phyloP scores from a whole-genome alignment of 2,113 vertebrate species.

The Tyrannus savana region DNA sequence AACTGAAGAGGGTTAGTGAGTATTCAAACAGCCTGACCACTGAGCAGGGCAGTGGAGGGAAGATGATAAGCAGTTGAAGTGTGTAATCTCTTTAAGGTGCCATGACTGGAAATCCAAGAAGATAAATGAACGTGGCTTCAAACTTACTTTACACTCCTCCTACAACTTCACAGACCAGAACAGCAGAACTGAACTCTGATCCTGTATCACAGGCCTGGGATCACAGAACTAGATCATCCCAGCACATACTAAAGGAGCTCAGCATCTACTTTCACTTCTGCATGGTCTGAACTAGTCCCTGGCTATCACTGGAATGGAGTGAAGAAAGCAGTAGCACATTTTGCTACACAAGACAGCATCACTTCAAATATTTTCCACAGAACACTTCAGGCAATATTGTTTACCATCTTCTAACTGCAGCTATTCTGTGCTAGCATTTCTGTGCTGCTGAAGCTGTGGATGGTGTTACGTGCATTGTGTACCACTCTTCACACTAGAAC shows the following conservation, averaged over 20 bases:
- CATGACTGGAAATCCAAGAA: not conserved
- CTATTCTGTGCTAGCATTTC: not conserved
- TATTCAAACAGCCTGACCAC: not conserved
- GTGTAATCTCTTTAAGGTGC: not conserved
- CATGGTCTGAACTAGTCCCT: not conserved
- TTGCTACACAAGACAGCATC: not conserved
- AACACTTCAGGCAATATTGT: not conserved
- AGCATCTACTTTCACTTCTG: not conserved
- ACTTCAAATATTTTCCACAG: not conserved
- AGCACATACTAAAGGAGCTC: not conserved
- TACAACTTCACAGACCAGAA: not conserved
- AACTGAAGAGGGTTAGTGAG: not conserved
- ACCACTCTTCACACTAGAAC: not conserved
- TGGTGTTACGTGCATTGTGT: not conserved
- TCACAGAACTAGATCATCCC: not conserved
- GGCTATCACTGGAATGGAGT: not conserved
- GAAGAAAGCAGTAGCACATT: not conserved
- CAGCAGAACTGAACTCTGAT: not conserved
- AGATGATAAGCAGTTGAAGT: not conserved
- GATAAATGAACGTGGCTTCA: not conserved
- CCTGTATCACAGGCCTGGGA: not conserved
- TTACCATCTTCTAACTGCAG: not conserved
- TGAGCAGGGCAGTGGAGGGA: rapidly evolving
- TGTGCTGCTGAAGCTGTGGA: not conserved
- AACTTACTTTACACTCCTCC: not conserved